These are phyloP conservation scores for Cyphomyrus plagiostoma DNA, from an alignment of 2,113 vertebrate genomes.

Conservation along the genomic window DNA sequence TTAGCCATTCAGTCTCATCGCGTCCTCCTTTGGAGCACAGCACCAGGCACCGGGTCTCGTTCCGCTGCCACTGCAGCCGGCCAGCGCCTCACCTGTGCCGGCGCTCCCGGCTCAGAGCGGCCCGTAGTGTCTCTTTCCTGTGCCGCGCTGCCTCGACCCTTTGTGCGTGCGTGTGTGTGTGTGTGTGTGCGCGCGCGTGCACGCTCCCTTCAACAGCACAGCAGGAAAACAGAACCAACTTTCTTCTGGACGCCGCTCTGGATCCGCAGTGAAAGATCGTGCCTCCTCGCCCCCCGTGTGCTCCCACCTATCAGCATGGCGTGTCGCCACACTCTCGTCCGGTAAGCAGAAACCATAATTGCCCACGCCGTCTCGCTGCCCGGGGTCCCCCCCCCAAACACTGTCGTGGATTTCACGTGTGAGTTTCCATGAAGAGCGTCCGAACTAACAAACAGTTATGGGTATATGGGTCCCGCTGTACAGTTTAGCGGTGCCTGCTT, in stretches of 20 bases:
- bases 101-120: neutral
- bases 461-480: neutral
- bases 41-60: slow-evolving; percentile 65
- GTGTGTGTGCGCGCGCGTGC: neutral
- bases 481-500: neutral
- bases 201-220: neutral
- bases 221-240: neutral
- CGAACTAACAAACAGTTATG: neutral
- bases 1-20: slow-evolving; percentile 89
- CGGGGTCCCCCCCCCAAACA: no score
- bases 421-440: neutral
- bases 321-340: neutral
- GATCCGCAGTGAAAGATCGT: neutral
- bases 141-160: neutral
- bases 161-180: neutral
- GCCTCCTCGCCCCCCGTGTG: neutral
- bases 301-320: neutral
- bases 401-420: neutral
- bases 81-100: slow-evolving; percentile 31
- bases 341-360: neutral
- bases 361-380: neutral
- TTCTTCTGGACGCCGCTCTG: neutral
- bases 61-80: slow-evolving; percentile 55
- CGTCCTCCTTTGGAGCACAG: slow-evolving; percentile 75
- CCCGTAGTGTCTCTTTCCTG: neutral